Conservation (phyloP, 2,888 invertebrate species). For the Chalcosyrphus nemorum region DNA sequence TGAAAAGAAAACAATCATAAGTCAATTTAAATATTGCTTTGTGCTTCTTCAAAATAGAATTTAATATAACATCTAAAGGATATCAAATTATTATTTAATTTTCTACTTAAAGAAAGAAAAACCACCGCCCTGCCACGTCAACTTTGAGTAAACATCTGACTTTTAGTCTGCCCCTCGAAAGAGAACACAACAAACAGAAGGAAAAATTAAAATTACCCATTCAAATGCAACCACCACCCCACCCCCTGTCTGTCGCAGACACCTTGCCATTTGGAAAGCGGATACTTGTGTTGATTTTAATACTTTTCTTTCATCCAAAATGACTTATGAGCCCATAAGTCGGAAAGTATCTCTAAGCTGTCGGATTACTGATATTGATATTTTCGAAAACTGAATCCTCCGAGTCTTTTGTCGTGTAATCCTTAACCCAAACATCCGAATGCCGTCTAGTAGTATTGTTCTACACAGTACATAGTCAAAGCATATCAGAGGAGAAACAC, state of each 20-base stretch:
- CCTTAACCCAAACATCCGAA: conserved; percentile 52
- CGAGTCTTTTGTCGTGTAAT: conserved; percentile 47
- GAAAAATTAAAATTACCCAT: background rate
- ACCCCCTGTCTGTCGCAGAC: background rate
- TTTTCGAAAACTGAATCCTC: conserved; percentile 40
- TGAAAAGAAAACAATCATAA: background rate
- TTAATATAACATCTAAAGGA: background rate
- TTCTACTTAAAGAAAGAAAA: background rate
- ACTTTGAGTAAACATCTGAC: background rate
- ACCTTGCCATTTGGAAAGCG: conserved; percentile 3
- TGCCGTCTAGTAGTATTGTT: no score
- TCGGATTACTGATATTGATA: conserved; percentile 63
- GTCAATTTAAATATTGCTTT: background rate
- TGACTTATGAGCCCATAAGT: conserved; percentile 44
- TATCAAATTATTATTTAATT: background rate
- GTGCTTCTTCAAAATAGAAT: background rate
- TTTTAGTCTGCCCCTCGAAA: background rate
- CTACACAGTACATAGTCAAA: background rate
- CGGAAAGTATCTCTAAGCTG: conserved; percentile 47
- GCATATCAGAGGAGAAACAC: conserved; percentile 7
- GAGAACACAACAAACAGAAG: background rate
- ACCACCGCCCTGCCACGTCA: background rate
- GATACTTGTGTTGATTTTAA: conserved; percentile 40
- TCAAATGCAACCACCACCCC: background rate
- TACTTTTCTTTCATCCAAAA: conserved; percentile 29